These are phyloP conservation scores for Lepidurus couesii DNA, from an alignment of 1,140 invertebrate species.

Conservation along the genomic window DNA sequence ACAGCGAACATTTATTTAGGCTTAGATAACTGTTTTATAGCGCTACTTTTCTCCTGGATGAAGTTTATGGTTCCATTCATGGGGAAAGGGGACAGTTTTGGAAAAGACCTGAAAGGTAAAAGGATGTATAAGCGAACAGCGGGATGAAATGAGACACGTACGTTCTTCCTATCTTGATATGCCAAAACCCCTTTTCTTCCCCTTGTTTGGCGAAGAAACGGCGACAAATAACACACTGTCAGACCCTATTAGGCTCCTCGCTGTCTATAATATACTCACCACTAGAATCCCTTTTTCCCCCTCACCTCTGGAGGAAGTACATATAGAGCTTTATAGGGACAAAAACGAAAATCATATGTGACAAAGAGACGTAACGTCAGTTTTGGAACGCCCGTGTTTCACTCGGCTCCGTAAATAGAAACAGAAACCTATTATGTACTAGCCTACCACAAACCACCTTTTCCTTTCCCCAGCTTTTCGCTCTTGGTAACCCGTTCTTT, in stretches of 20 bases:
- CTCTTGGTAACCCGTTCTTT: neutral
- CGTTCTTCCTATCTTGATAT: neutral
- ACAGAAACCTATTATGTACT: neutral
- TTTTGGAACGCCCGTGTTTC: neutral
- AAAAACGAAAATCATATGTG: constrained; percentile 1
- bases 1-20: constrained; percentile 16
- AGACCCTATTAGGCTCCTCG: neutral
- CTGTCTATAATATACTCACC: neutral
- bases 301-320: neutral
- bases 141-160: neutral
- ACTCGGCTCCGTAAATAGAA: constrained; percentile 5
- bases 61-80: constrained; percentile 22
- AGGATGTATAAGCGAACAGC: neutral
- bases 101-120: neutral
- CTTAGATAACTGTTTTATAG: constrained; percentile 22
- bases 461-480: neutral
- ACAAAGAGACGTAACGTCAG: constrained; percentile 8
- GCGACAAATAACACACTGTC: neutral
- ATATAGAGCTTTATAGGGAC: neutral
- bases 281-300: neutral
- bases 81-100: constrained; percentile 12
- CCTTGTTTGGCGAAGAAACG: neutral
- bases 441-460: neutral
- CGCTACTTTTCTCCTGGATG: constrained; percentile 21
- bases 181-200: neutral